Conservation (phyloP, 2,888 invertebrate species). For the Herminia tarsipennalis region DNA sequence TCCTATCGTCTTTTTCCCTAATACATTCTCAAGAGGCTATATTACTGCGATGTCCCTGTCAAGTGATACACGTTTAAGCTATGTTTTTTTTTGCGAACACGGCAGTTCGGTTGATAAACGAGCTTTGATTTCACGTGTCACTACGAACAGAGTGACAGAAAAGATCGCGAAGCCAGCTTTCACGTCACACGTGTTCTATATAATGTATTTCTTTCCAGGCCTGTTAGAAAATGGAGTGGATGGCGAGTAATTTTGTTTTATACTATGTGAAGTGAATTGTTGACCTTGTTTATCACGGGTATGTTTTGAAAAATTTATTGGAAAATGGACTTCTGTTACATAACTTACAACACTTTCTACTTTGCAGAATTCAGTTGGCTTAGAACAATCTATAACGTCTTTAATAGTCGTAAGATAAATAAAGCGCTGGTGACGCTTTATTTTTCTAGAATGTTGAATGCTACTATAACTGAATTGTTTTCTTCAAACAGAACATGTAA, state of each 20-base stretch:
- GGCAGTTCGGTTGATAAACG: conserved; percentile 44
- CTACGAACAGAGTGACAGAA: conserved; percentile 37
- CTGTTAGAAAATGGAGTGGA: conserved; percentile 9
- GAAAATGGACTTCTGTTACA: background rate
- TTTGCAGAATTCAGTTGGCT: too few species aligned
- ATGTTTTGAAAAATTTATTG: background rate
- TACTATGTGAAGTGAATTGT: conserved; percentile 4
- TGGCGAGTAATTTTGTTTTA: conserved; percentile 10
- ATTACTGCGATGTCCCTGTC: conserved; percentile 20
- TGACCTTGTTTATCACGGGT: conserved; percentile 2
- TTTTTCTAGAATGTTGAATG: too few species aligned
- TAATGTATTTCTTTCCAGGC: conserved; percentile 7
- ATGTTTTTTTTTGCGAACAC: conserved; percentile 32
- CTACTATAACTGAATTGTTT: too few species aligned
- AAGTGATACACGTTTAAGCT: conserved; percentile 10
- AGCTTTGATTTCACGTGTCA: conserved; percentile 47
- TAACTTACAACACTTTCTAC: too few species aligned
- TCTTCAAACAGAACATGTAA: background rate
- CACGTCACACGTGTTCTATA: conserved; percentile 6
- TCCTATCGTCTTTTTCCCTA: too few species aligned
- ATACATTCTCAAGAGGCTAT: conserved; percentile 7
- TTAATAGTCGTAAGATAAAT: too few species aligned
- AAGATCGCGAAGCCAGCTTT: conserved; percentile 31
- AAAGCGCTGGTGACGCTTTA: too few species aligned
- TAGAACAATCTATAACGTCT: too few species aligned